Conservation (phyloP, 2,113 vertebrate species). For the Nestor notabilis region DNA sequence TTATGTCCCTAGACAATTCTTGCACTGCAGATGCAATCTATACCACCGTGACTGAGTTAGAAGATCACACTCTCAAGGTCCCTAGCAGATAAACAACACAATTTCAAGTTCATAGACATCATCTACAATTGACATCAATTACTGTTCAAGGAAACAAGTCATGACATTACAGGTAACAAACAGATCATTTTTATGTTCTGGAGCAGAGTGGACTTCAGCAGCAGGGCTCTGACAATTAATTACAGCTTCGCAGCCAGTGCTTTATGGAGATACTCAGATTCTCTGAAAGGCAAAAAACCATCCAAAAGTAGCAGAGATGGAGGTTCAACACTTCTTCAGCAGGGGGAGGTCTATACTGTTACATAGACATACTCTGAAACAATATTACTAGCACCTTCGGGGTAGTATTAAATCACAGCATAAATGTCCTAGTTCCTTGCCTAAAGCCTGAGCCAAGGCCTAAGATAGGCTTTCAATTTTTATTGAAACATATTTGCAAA, state of each 20-base stretch:
- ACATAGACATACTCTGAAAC: background rate
- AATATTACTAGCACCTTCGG: background rate
- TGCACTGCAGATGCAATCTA: slow-evolving; percentile 60
- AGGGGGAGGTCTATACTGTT: background rate
- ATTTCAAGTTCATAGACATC: slow-evolving; percentile 42
- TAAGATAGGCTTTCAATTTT: background rate
- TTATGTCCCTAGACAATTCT: slow-evolving; percentile 67
- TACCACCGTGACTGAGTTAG: background rate
- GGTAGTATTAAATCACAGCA: background rate
- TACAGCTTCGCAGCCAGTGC: background rate
- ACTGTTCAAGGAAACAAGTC: slow-evolving; percentile 32
- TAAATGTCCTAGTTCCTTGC: background rate
- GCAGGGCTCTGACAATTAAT: background rate
- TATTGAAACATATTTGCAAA: background rate
- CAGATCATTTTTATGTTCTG: background rate
- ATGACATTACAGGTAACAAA: slow-evolving; percentile 1
- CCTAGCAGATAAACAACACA: slow-evolving; percentile 40
- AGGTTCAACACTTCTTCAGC: background rate
- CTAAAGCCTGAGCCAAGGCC: background rate
- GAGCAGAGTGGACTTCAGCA: background rate
- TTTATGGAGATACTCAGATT: background rate
- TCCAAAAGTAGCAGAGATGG: background rate
- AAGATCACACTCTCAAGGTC: slow-evolving; percentile 56
- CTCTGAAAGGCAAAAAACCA: background rate
- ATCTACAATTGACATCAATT: slow-evolving; percentile 10